Base-by-base conservation (phyloP, 2,797 vertebrate species). In the Bovichtus diacanthus region DNA sequence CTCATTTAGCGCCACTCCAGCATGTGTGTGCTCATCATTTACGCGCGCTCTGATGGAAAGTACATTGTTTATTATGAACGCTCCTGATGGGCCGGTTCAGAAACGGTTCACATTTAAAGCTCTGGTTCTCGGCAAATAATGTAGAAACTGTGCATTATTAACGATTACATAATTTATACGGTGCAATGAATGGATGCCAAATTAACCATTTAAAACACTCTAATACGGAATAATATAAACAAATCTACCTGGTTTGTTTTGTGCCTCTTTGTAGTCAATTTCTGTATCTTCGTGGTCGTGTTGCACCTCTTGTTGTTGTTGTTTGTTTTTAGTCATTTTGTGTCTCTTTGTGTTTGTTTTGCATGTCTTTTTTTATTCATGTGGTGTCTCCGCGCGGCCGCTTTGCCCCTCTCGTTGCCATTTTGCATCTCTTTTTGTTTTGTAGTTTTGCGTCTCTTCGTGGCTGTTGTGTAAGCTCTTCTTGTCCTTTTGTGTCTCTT, bases 1-100 rank as follows among this genome's bases (percentile, higher is more conserved):
- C 54, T 72, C 43, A 18, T 61, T 74, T 47, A 46, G 31, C 59
- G 25, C 12, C 46, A 31, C 53, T 76, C 34, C 39, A 50, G 43
- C n/a, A 34, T 43, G 0, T 34, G 15, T 53, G 56, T 1, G 7
- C 19, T 23, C 15, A 7, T 36, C 23, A 53, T 4, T 73, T 49
- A 59, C 58, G 29, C 9, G 29, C 16, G 4, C 55, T 34, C 21
- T 23, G 7, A 34, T 47, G 18, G 39, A 36, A 62, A 58, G 47
- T 19, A 29, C 18, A 34, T 50, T 53, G 38, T 51, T 59, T 21
- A 39, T 69, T 41, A 44, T 15, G 19, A 4, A 15, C 15, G 15
- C 10, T 8, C 8, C 5, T 46, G 39, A 53, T 21, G 3, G 36
- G 34, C 2, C 0, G 15, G 21, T 43, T 53, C 21, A 0, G 7